Percentiles rank a stretch among this genome's conserved stretches.
These are phyloP conservation scores for Trinectes maculatus DNA, from an alignment of 2,113 vertebrate genomes.

Conservation along the genomic window DNA sequence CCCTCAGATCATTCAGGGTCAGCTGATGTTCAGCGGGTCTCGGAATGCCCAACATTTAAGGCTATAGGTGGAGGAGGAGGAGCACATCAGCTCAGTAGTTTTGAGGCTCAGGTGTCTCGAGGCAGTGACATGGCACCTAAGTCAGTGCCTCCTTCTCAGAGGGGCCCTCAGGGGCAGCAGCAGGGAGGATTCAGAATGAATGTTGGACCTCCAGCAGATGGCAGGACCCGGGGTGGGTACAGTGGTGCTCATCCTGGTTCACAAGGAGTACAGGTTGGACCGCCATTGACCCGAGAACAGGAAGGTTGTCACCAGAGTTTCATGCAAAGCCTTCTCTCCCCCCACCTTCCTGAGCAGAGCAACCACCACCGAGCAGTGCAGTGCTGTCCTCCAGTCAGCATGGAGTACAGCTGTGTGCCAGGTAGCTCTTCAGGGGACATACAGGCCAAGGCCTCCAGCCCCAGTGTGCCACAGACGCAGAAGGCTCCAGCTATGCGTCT, in stretches of 20 bases:
- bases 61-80: conserved; percentile 73
- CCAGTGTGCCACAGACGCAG: conserved; percentile 89
- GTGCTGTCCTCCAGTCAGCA: conserved; percentile 87
- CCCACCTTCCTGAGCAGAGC: conserved; percentile 91
- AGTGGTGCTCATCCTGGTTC: conserved; percentile 78
- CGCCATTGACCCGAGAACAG: conserved; percentile 85
- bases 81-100: conserved; percentile 83
- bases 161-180: conserved; percentile 85
- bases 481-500: conserved; percentile 90
- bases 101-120: conserved; percentile 91
- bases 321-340: conserved; percentile 94
- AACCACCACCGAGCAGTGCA: conserved; percentile 89
- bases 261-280: conserved; percentile 88
- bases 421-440: conserved; percentile 89
- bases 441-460: conserved; percentile 92
- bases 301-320: conserved; percentile 96
- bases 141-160: conserved; percentile 82
- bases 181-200: conserved; percentile 90
- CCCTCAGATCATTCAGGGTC: conserved; percentile 84
- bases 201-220: conserved; percentile 84
- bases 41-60: conserved; percentile 94
- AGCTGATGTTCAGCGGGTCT: conserved; percentile 87
- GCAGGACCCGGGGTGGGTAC: conserved; percentile 89
- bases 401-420: conserved; percentile 92
- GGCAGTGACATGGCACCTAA: conserved; percentile 88